Evolutionary conservation across 2,797 vertebrate species (phyloP).

Genomic region (Adrianichthys oophorus): DNA sequence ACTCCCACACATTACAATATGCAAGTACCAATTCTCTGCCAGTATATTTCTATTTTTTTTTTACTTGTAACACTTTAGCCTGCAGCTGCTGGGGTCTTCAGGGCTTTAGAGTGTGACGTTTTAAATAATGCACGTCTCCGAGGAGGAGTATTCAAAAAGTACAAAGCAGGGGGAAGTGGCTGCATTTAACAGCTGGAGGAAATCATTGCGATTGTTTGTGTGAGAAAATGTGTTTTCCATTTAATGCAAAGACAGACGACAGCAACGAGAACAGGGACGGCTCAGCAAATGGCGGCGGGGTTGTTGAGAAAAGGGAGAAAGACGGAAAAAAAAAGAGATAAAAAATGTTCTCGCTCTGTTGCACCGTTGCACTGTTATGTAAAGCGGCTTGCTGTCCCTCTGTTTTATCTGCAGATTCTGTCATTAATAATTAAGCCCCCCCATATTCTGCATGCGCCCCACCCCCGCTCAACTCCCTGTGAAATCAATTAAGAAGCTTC

Average conservation of each 20-base stretch:
- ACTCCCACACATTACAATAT: constrained; percentile 24
- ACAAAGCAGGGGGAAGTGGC: constrained; percentile 38
- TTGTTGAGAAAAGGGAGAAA: constrained; percentile 28
- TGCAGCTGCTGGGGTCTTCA: constrained; percentile 48
- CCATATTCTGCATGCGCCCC: constrained; percentile 70
- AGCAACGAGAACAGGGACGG: constrained; percentile 35
- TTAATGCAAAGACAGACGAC: constrained; percentile 25
- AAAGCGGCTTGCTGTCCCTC: constrained; percentile 76
- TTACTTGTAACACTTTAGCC: constrained; percentile 48
- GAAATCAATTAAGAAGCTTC: constrained; percentile 82
- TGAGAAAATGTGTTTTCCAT: constrained; percentile 40
- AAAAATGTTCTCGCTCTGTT: constrained; percentile 49
- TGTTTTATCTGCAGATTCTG: constrained; percentile 80
- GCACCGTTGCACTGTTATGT: constrained; percentile 75
- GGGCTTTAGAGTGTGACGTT: constrained; percentile 41
- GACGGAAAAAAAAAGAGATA: constrained; percentile 44
- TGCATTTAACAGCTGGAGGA: constrained; percentile 33
- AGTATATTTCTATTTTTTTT: constrained; percentile 19
- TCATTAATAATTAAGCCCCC: constrained; percentile 81
- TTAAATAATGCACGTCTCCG: constrained; percentile 68
- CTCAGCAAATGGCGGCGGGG: constrained; percentile 19
- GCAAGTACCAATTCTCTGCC: constrained; percentile 28
- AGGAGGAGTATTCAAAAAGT: constrained; percentile 48
- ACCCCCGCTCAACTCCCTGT: constrained; percentile 77
- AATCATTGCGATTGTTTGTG: constrained; percentile 47